Evolutionary conservation across 37 sponge, comb jelly and placozoan genomes (phyloP).

Genomic region (Tethya wilhelma): DNA sequence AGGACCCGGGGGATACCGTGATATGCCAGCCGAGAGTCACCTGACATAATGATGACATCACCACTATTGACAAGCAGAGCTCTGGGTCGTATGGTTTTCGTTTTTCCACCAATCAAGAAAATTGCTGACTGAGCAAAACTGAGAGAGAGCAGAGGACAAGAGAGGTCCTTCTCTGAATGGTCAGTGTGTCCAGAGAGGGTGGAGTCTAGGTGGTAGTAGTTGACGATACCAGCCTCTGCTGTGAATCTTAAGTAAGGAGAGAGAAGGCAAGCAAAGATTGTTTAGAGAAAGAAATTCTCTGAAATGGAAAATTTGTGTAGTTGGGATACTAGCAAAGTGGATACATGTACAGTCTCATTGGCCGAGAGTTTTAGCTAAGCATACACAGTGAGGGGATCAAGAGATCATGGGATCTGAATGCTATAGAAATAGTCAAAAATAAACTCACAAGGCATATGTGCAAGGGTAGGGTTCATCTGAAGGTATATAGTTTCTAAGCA

Average conservation of each 20-base stretch:
- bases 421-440: too few relatives aligned
- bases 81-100: conserved; percentile 56
- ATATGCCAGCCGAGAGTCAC: conserved; percentile 77
- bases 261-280: too few relatives aligned
- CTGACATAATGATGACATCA: conserved; percentile 87
- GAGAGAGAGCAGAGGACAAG: conserved; percentile 89
- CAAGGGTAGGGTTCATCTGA: too few relatives aligned
- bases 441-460: too few relatives aligned
- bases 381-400: not conserved
- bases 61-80: conserved; percentile 84
- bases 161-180: conserved; percentile 93
- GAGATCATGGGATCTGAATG: too few relatives aligned
- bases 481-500: too few relatives aligned
- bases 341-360: too few relatives aligned
- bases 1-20: conserved; percentile 91
- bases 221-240: conserved; percentile 93
- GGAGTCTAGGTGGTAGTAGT: conserved; percentile 95
- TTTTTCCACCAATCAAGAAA: conserved; percentile 89
- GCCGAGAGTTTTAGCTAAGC: too few relatives aligned
- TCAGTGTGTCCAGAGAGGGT: conserved; percentile 96
- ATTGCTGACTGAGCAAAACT: conserved; percentile 94
- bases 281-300: too few relatives aligned
- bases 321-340: too few relatives aligned
- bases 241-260: conserved; percentile 54
- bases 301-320: too few relatives aligned